phyloP scores from a whole-genome alignment of 2,113 vertebrate species.

The Pseudopipra pipra region DNA sequence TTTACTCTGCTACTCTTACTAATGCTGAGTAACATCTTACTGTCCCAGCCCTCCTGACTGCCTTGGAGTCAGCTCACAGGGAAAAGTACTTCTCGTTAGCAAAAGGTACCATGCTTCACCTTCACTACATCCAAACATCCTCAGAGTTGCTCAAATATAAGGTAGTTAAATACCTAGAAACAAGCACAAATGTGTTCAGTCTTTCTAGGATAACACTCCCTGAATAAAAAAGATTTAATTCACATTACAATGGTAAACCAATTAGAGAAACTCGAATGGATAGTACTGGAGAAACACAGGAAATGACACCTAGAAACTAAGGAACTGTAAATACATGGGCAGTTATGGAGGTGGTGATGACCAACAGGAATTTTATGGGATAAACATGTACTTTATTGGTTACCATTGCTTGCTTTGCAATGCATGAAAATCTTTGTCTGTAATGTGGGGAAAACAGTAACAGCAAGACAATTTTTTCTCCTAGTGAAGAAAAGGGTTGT shows the following conservation, averaged over 20 bases:
- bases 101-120: not conserved
- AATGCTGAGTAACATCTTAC: not conserved
- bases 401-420: not conserved
- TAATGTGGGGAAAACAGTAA: not conserved
- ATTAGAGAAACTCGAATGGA: not conserved
- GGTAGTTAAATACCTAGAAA: not conserved
- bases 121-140: not conserved
- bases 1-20: not conserved
- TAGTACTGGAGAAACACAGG: not conserved
- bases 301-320: not conserved
- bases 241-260: fast-evolving
- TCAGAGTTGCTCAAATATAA: not conserved
- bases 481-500: not conserved
- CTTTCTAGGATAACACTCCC: not conserved
- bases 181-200: not conserved
- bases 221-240: not conserved
- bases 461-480: not conserved
- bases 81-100: not conserved
- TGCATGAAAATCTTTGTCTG: not conserved
- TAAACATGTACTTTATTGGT: not conserved
- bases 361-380: not conserved
- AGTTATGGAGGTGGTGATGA: not conserved
- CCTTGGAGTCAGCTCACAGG: not conserved
- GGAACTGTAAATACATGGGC: not conserved
- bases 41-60: not conserved